Conservation (phyloP, 2,888 invertebrate genomes). For the Acanthococcus lagerstroemiae region DNA sequence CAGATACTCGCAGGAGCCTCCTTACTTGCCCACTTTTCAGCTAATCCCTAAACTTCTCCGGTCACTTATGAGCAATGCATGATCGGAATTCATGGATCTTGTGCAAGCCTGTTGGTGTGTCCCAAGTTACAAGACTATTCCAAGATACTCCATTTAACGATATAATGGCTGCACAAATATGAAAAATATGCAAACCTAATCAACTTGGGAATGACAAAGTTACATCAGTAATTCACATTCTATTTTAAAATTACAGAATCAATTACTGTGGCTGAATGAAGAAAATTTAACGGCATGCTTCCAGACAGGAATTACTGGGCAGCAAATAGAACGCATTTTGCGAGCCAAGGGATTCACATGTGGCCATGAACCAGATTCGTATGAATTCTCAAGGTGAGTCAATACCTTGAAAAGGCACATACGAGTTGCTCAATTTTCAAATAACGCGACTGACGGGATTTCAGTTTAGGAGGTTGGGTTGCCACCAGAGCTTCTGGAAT, state of each 20-base stretch:
- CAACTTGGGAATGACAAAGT: too few relatives aligned
- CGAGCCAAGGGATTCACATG: slow-evolving; percentile 68
- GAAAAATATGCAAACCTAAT: too few relatives aligned
- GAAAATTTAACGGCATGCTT: slow-evolving; percentile 70
- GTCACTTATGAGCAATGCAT: too few relatives aligned
- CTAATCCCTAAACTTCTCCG: too few relatives aligned
- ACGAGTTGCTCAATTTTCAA: not conserved
- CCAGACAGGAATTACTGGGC: slow-evolving; percentile 87
- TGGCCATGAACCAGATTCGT: slow-evolving; percentile 97
- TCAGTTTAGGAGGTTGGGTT: slow-evolving; percentile 90
- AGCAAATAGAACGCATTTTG: slow-evolving; percentile 82
- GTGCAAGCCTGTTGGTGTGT: too few relatives aligned
- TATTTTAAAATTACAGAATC: slow-evolving; percentile 61
- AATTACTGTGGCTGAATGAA: slow-evolving; percentile 84
- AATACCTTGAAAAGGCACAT: not conserved
- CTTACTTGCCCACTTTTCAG: too few relatives aligned
- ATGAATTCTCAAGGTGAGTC: slow-evolving; percentile 76
- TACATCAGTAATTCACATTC: too few relatives aligned
- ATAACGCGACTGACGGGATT: not conserved
- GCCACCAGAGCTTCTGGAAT: slow-evolving; percentile 95
- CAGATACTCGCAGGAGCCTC: too few relatives aligned
- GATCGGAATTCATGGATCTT: too few relatives aligned
- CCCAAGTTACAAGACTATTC: too few relatives aligned
- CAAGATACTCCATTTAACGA: too few relatives aligned
- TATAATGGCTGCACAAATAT: too few relatives aligned